Percentiles rank a stretch among this genome's conserved stretches.
Evolutionary conservation across 2,888 invertebrate species (phyloP).

Genomic region (Glyphotaelius pellucidus): DNA sequence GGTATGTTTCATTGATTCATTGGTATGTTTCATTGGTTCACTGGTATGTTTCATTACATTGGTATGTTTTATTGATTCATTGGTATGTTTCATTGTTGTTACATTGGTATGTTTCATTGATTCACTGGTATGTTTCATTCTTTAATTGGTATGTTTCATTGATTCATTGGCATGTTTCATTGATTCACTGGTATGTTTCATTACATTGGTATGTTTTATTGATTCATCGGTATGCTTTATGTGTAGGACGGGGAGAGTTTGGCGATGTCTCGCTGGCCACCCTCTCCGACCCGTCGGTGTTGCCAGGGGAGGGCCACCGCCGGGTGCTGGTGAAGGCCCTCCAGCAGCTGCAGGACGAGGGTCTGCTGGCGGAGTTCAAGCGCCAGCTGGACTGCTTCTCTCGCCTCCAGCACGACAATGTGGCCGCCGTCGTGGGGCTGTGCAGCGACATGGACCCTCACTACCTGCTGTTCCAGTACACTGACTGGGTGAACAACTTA

Average conservation of each 20-base stretch:
- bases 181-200: too few relatives aligned
- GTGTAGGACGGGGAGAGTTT: constrained; percentile 90
- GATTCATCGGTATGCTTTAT: not conserved
- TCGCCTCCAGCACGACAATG: constrained; percentile 88
- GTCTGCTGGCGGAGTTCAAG: constrained; percentile 88
- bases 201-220: too few relatives aligned
- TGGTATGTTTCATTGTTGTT: not conserved
- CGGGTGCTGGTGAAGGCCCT: constrained; percentile 51
- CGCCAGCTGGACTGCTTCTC: constrained; percentile 92
- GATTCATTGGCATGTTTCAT: too few relatives aligned
- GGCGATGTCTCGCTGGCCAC: constrained; percentile 93
- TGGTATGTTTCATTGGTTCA: too few relatives aligned
- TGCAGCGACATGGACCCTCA: constrained; percentile 92
- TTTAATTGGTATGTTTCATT: too few relatives aligned
- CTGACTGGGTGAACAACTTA: constrained; percentile 87
- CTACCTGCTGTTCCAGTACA: constrained; percentile 92
- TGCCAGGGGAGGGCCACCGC: constrained; percentile 70
- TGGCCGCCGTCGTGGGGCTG: constrained; percentile 87
- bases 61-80: too few relatives aligned
- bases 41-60: too few relatives aligned
- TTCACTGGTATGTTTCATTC: too few relatives aligned
- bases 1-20: too few relatives aligned
- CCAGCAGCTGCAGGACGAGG: constrained; percentile 81
- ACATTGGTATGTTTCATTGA: too few relatives aligned
- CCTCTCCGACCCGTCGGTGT: constrained; percentile 70